Base-by-base conservation (phyloP, 2,888 invertebrate species). In the Allygus modestus region DNA sequence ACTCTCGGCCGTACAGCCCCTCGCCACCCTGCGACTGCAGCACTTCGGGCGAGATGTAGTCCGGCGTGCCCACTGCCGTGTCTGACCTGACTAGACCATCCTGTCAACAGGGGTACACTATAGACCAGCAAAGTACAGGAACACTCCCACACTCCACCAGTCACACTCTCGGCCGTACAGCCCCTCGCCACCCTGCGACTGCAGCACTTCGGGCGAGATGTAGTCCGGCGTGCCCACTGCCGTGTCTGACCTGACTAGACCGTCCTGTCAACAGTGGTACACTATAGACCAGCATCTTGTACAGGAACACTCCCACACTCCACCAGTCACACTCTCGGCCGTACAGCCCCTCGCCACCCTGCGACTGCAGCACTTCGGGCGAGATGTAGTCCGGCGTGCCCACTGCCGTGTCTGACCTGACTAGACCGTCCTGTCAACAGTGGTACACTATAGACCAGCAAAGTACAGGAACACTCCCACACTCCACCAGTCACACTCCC, bases 191-290 rank as follows among this genome's bases (percentile, higher is more conserved):
- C 5, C 37, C 91, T 99, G 99, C 51, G 98, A 98, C 90, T 98
- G 97, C 87, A 99, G 92, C 82, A 99, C 99, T 92, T 99, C 99
- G 0, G 99, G 99, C 83, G 98, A 98, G 89, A 99, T 99, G 90
- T 99, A 99, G 91, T 99, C 99, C 11, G 99, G 99, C 7, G 99
- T 99, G 46, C 99, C 99, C 11, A 99, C 99, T 11, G 99, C 99
- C 88, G 98, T 99, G 90, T 98, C 98, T 61, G 98, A 98, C 87
- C 97, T 93, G 51, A 99, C 98, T 88, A 98, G 92, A 2, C 99
- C 98, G 91, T 99, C 98, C 93, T 94, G 86, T 12, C 37, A 73
- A 58, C 37, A 37, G 37, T 37, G 37, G 9, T 37, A 37, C 37
- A 37, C 5, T 37, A 9, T 37, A 37, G 37, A n/a, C n/a, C n/a